Evolutionary conservation across 64 coral and sea anemone species (phyloP).

Genomic region (Dendrophyllia cribrosa): DNA sequence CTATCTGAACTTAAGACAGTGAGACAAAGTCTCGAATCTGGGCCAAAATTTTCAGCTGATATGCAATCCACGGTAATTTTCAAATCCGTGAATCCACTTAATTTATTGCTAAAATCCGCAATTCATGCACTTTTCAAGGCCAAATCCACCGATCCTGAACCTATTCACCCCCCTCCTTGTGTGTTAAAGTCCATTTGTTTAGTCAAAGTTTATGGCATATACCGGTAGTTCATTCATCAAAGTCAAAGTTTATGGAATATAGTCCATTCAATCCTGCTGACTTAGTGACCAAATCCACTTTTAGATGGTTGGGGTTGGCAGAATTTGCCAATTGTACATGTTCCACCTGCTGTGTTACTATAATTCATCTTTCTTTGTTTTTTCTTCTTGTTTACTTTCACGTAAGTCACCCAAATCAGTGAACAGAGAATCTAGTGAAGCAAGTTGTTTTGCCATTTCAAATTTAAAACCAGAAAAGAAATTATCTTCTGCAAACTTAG

Average conservation of each 20-base stretch:
- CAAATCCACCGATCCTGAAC: no score
- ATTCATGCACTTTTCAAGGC: no score
- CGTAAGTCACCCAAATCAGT: conserved; percentile 34
- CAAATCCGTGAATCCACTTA: no score
- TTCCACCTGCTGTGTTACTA: conserved; percentile 15
- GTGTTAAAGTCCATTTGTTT: conserved; percentile 19
- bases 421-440: conserved; percentile 50
- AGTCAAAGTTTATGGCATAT: conserved; percentile 2
- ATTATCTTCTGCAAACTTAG: conserved; percentile 53
- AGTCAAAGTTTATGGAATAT: conserved; percentile 18
- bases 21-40: no score
- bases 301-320: not conserved
- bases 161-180: not conserved
- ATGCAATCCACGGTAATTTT: no score
- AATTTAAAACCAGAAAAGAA: conserved; percentile 61
- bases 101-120: no score
- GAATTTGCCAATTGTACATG: not conserved
- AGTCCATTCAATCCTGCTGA: conserved; percentile 6
- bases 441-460: conserved; percentile 51
- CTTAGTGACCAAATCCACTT: conserved; percentile 27
- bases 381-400: conserved; percentile 59
- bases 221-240: not conserved
- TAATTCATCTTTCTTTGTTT: conserved; percentile 53
- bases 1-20: no score
- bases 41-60: no score